Conservation (phyloP, 2,888 invertebrate genomes). For the Stegophylla sp. region DNA sequence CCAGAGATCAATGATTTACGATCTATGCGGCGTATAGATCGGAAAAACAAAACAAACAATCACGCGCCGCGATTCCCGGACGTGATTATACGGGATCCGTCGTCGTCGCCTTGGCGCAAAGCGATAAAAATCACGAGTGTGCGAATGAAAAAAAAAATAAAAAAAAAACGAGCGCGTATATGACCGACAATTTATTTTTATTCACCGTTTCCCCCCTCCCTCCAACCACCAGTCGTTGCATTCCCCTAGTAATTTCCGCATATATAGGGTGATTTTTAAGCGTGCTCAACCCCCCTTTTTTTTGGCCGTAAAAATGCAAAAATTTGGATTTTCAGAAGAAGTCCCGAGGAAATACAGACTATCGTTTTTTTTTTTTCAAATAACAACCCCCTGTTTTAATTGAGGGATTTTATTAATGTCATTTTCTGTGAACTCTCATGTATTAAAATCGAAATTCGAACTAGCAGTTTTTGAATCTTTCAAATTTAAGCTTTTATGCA, state of each 20-base stretch:
- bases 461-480: constrained; percentile 25
- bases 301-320: no score
- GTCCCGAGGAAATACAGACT: no score
- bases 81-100: neutral
- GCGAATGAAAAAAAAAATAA: neutral
- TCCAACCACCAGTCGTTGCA: constrained; percentile 31
- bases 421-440: no score
- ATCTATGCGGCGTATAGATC: no score
- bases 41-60: neutral
- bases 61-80: neutral
- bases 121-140: neutral
- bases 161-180: neutral
- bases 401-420: no score
- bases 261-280: no score
- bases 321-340: no score
- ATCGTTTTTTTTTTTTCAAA: no score
- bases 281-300: no score
- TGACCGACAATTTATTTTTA: neutral
- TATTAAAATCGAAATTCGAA: no score
- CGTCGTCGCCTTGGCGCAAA: constrained; percentile 6
- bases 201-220: neutral
- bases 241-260: constrained; percentile 53
- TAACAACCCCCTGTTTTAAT: no score
- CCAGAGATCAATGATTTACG: constrained; percentile 49
- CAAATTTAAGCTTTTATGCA: no score